Base-by-base conservation (phyloP, 1,140 invertebrate genomes). In the Eurosta solidaginis region DNA sequence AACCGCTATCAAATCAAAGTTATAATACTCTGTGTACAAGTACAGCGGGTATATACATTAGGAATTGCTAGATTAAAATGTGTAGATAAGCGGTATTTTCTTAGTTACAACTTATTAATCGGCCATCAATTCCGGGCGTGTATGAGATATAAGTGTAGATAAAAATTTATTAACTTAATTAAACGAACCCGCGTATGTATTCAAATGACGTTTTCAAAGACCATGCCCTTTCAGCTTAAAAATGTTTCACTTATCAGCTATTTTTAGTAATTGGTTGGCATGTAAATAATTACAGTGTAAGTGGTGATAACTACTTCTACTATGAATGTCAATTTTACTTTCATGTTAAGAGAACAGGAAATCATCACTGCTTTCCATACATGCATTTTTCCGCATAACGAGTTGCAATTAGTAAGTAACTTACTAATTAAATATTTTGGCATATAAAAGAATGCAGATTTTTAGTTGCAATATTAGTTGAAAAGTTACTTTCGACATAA, bases 241-340 rank as follows among this genome's bases (percentile, higher is more conserved):
- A n/a, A n/a, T n/a, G n/a, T n/a, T n/a, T n/a, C n/a, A n/a, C 59
- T 68, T 68, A 68, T 68, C 59, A 40, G 59, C 22, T 68, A 40
- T 68, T 68, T 68, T n/a, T n/a, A 68, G 59, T 68, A 68, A 40
- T 68, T 68, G 6, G 27, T 42, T 40, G n/a, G 9, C 1, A 4
- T 68, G 59, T 68, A 20, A 42, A 22, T 4, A 22, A 20, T 68
- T 3, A 22, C 25, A 9, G 9, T 17, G 59, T 40, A 22, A n/a
- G 59, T 20, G 12, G 17, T n/a, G n/a, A n/a, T 22, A 68, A 20
- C n/a, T 40, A 33, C 33, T 68, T 68, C 33, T 68, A 36, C n/a
- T 6, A 33, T n/a, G 22, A 10, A 22, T 68, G 59, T 40, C 14
- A 36, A 5, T 68, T 68, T 1, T 1, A 42, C 14, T 20, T 10